These are phyloP conservation scores for Napeogenes sylphis DNA, from an alignment of 2,888 invertebrate species.

Conservation along the genomic window DNA sequence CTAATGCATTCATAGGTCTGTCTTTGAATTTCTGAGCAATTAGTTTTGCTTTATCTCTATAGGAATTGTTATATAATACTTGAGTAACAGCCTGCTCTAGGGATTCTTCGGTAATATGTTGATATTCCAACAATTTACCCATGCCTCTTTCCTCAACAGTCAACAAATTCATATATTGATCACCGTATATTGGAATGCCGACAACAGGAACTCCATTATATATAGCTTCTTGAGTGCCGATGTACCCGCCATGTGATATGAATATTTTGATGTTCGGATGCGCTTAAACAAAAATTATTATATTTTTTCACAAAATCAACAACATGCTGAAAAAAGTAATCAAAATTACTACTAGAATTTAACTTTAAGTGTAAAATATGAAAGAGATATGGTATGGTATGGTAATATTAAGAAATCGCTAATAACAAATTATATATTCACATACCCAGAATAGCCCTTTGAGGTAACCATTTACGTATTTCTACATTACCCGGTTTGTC, in stretches of 20 bases:
- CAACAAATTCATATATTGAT: conserved; percentile 72
- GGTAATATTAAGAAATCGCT: no score
- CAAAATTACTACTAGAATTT: no score
- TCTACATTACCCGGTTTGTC: conserved; percentile 77
- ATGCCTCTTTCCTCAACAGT: conserved; percentile 60
- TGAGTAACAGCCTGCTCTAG: conserved; percentile 51
- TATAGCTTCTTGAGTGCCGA: conserved; percentile 79
- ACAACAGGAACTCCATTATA: conserved; percentile 78
- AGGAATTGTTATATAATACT: conserved; percentile 57
- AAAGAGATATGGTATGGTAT: no score
- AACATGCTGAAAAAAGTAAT: not conserved
- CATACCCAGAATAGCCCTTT: conserved; percentile 79
- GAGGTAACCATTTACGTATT: conserved; percentile 82
- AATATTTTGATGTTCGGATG: conserved; percentile 79
- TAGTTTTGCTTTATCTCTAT: conserved; percentile 51
- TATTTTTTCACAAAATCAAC: no score
- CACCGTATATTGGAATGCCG: conserved; percentile 71
- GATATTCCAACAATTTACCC: conserved; percentile 60
- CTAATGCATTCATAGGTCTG: conserved; percentile 69
- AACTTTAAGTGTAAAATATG: no score
- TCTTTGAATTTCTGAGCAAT: conserved; percentile 71
- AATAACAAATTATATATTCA: conserved; percentile 15
- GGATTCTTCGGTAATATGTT: conserved; percentile 61
- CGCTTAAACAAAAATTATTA: conserved; percentile 45
- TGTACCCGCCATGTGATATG: conserved; percentile 82